Evolutionary conservation across 2,888 invertebrate genomes (phyloP), one percentile per base, ranked within the genome.

Genomic region (Idaea aversata): DNA sequence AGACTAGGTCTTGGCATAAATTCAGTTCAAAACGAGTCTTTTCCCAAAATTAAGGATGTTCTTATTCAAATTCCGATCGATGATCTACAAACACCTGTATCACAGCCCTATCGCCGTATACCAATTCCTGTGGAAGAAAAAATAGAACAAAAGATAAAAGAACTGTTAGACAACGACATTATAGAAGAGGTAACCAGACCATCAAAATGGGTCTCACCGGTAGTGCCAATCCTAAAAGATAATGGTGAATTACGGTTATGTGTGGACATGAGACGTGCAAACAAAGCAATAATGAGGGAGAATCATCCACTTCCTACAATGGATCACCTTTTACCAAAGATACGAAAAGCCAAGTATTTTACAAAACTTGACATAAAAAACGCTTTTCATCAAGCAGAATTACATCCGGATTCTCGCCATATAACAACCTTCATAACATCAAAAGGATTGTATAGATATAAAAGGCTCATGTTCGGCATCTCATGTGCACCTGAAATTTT

Each of bases 201-300:
- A 5, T 72, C 75, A 0, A 15, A 16, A 15, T 77, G 76, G 76
- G 57, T 76, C 4, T 77, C 76, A 0, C 77, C 77, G 0, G 60
- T 75, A 3, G 75, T 77, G 0, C 59, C 59, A 5, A 16, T 59
- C 7, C 16, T 59, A 16, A 59, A 59, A 59, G 59, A 59, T 16
- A 16, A 16, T 5, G 59, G 16, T n/a, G 59, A 59, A 7, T 16
- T 59, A n/a, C 63, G 63, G 3, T 16, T 63, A 13, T 63, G 63
- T 63, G 38, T 63, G 3, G 63, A 63, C 25, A 64, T 64, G 61
- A 35, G 64, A 4, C 64, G 64, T 34, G 64, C 64, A 5, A 64
- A 64, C 15, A 13, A 15, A 0, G 64, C 64, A 1, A 64, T 64
- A 16, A 16, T 34, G 57, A 34, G 64, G 13, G 64, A 64, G 15